Conservation (phyloP, 35 echinoderm and acorn worm genomes). For the Holothuria glaberrima region DNA sequence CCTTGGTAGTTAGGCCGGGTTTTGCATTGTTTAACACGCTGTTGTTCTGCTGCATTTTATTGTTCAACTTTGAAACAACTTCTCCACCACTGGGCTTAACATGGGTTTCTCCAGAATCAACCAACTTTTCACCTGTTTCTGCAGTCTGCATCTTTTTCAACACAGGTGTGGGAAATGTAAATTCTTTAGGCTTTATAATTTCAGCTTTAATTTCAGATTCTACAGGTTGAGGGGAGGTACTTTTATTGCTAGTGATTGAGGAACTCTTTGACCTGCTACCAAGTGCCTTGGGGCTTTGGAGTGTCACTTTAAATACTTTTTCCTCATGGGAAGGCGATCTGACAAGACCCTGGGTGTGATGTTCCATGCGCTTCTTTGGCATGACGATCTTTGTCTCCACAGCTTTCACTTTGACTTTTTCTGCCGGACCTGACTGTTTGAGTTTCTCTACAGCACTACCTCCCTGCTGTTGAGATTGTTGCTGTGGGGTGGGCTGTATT, state of each 20-base stretch:
- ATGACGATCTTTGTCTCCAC: conserved; percentile 31
- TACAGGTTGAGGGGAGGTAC: conserved; percentile 29
- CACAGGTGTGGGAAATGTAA: conserved; percentile 27
- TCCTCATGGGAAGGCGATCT: conserved; percentile 53
- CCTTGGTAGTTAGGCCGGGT: not conserved
- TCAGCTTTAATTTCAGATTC: conserved; percentile 58
- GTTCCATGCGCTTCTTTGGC: conserved; percentile 44
- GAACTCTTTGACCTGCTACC: conserved; percentile 57
- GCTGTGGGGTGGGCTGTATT: conserved; percentile 19
- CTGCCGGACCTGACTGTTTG: conserved; percentile 14
- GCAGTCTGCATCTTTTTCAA: conserved; percentile 9
- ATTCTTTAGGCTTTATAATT: conserved; percentile 31
- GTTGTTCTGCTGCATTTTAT: not conserved
- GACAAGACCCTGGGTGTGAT: conserved; percentile 51
- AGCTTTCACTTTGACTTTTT: conserved; percentile 32
- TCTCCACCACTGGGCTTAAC: not conserved
- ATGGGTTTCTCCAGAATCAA: too few species aligned
- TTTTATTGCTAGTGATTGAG: conserved; percentile 56
- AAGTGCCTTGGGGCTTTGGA: conserved; percentile 50
- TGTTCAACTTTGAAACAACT: not conserved
- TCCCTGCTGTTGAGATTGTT: not conserved
- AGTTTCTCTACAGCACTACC: conserved; percentile 22
- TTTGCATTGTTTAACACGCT: not conserved
- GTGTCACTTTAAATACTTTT: conserved; percentile 52
- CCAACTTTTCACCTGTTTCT: not conserved